Conservation (phyloP, 1,140 invertebrate genomes). For the Pissodes strobi region DNA sequence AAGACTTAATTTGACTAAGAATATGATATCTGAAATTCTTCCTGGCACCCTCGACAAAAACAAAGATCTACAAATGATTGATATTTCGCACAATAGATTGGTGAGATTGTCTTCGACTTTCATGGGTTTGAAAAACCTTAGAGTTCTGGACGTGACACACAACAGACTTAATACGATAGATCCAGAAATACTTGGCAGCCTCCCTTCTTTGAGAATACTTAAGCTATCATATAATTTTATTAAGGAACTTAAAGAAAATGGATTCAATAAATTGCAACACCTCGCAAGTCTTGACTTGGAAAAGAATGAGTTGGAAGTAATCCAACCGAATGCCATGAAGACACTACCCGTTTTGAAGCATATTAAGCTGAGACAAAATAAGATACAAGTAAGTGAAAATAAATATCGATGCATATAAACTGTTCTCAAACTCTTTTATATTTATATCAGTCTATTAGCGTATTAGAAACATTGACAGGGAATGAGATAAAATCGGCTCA, state of each 20-base stretch:
- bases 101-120: conserved; percentile 72
- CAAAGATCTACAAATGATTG: conserved; percentile 71
- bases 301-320: conserved; percentile 77
- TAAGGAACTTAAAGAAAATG: conserved; percentile 69
- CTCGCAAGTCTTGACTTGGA: conserved; percentile 77
- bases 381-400: conserved; percentile 58
- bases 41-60: conserved; percentile 67
- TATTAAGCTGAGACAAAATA: conserved; percentile 77
- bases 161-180: conserved; percentile 77
- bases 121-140: conserved; percentile 68
- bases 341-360: conserved; percentile 76
- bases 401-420: too few relatives aligned
- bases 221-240: conserved; percentile 76
- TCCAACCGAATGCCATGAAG: conserved; percentile 77
- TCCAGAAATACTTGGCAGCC: conserved; percentile 67
- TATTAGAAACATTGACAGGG: too few relatives aligned
- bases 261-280: conserved; percentile 72
- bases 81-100: conserved; percentile 79
- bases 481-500: too few relatives aligned
- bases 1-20: conserved; percentile 75
- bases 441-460: too few relatives aligned
- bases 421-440: too few relatives aligned
- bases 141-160: conserved; percentile 75
- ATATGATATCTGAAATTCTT: conserved; percentile 72
- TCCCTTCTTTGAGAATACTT: conserved; percentile 69